A percentile compares a stretch with the other conserved stretches of the same genome.
phyloP scores from a whole-genome alignment of 2,888 invertebrate genomes.

The Apomyelois bistriatella region DNA sequence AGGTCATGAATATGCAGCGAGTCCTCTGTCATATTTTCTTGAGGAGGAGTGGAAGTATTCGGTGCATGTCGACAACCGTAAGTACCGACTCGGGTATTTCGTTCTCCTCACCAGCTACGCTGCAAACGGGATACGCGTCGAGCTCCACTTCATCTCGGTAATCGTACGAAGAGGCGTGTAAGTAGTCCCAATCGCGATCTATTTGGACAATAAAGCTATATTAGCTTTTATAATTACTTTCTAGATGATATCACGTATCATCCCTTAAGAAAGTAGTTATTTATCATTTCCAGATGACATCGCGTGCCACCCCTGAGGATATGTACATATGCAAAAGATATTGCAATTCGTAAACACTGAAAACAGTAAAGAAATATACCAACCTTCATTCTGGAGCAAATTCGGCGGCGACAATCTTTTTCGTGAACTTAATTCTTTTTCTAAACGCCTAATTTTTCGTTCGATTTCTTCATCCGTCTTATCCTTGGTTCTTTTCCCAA shows the following conservation, averaged over 20 bases:
- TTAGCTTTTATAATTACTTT: neutral
- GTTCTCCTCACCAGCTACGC: neutral
- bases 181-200: neutral
- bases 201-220: neutral
- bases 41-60: too few relatives aligned
- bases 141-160: neutral
- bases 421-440: neutral
- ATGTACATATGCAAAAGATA: neutral
- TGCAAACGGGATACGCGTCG: neutral
- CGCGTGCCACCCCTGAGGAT: constrained; percentile 3
- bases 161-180: neutral
- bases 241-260: neutral
- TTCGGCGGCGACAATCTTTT: neutral
- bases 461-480: neutral
- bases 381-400: neutral
- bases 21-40: too few relatives aligned
- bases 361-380: neutral
- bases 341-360: neutral
- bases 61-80: too few relatives aligned
- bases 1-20: too few relatives aligned
- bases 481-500: neutral
- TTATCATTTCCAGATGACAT: neutral
- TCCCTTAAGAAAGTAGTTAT: neutral
- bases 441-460: neutral
- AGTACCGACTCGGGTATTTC: neutral